These are phyloP conservation scores for Apistogramma diplotaenia DNA, from an alignment of 2,113 vertebrate genomes.

Conservation along the genomic window DNA sequence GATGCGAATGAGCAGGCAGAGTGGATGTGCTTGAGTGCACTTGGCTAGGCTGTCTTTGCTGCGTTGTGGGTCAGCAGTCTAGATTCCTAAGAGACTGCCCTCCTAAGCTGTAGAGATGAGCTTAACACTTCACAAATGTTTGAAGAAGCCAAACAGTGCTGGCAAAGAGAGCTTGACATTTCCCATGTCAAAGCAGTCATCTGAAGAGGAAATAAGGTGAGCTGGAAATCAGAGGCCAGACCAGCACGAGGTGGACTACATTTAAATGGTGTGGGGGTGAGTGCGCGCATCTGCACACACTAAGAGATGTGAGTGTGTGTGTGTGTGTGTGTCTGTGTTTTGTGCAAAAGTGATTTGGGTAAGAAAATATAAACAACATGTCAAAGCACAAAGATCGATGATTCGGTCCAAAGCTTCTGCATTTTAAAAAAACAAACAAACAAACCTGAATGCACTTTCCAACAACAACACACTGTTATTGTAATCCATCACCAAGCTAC, in stretches of 20 bases:
- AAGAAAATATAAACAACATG: conserved; percentile 28
- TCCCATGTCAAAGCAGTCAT: conserved; percentile 53
- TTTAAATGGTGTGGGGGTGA: conserved; percentile 46
- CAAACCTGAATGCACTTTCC: conserved; percentile 29
- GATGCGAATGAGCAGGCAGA: conserved; percentile 58
- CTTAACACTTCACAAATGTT: conserved; percentile 74
- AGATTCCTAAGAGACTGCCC: conserved; percentile 62
- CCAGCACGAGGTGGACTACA: conserved; percentile 49
- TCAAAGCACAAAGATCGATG: conserved; percentile 39
- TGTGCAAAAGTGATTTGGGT: conserved; percentile 18
- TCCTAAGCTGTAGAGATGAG: conserved; percentile 67
- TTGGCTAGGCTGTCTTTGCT: conserved; percentile 59
- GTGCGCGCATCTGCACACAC: conserved; percentile 8
- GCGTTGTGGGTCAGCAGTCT: conserved; percentile 58
- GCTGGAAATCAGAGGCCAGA: conserved; percentile 31
- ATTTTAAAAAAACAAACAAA: conserved; percentile 29
- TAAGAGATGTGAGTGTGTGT: not conserved
- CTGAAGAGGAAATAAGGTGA: conserved; percentile 63
- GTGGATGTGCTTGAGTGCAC: conserved; percentile 64
- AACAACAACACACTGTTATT: conserved; percentile 30
- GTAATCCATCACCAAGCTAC: conserved; percentile 45
- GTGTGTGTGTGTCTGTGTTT: not conserved
- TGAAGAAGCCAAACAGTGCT: conserved; percentile 67
- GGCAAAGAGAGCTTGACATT: conserved; percentile 62
- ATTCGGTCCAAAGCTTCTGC: conserved; percentile 24